Conservation (phyloP, 1,140 invertebrate species). For the Agrilus planipennis region DNA sequence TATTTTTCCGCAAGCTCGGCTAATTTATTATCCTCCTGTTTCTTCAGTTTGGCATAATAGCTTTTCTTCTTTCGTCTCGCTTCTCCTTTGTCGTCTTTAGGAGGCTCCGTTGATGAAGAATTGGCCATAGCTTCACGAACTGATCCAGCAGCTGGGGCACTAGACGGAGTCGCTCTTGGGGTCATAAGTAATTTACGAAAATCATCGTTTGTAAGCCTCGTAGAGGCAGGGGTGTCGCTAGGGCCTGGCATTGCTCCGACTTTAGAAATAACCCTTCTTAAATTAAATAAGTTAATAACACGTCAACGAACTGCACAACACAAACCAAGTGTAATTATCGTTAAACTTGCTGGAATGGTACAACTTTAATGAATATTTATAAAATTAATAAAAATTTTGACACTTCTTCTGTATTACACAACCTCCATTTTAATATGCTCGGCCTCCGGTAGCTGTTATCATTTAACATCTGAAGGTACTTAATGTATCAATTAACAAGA, state of each 20-base stretch:
- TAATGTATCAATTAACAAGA: too few species aligned
- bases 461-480: too few species aligned
- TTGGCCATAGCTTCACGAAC: constrained; percentile 48
- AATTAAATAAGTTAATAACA: background rate
- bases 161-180: constrained; percentile 58
- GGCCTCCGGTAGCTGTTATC: too few species aligned
- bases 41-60: constrained; percentile 89
- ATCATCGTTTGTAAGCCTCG: constrained; percentile 87
- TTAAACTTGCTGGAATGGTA: too few species aligned
- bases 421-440: too few species aligned
- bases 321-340: too few species aligned
- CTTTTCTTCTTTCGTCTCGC: constrained; percentile 67
- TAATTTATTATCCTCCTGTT: constrained; percentile 91
- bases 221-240: constrained; percentile 41
- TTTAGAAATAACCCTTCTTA: background rate
- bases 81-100: constrained; percentile 36
- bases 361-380: too few species aligned
- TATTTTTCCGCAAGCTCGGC: constrained; percentile 93
- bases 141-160: constrained; percentile 39
- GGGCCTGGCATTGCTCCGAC: constrained; percentile 39
- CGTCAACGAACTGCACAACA: too few species aligned
- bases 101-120: constrained; percentile 29
- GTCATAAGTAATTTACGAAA: constrained; percentile 94
- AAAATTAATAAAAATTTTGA: too few species aligned
- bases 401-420: too few species aligned